Evolutionary conservation across 2,113 vertebrate genomes (phyloP), one percentile per base, ranked within the genome.

Genomic region (Triplophysa dalaica): DNA sequence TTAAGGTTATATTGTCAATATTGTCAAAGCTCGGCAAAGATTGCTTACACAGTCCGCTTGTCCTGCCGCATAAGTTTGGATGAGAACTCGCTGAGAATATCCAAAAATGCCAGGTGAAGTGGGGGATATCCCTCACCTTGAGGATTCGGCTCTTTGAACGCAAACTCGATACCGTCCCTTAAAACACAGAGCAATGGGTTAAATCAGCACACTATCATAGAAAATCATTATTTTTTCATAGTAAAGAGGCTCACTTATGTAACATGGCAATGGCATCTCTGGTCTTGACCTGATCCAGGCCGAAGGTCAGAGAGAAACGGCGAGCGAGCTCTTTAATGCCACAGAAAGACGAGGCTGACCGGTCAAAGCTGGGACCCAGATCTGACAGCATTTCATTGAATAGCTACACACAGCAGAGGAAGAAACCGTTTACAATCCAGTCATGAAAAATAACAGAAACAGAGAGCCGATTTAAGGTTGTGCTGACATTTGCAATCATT

Each of bases 331-430:
- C 98, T 91, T 99, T 99, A 90, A 99, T 98, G 73, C 96, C 96
- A n/a, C 96, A 99, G 91, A 99, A 99, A 1, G 95, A 82, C 0
- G 98, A 95, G 38, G 97, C 95, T 16, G 98, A 98, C 87, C 98
- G 95, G 86, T 99, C 97, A 86, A 99, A 98, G 86, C 96, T 96
- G 77, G 95, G 96, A 80, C 98, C 95, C 91, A 98, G 93, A 75
- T 99, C 97, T 70, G 98, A 98, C 88, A 98, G 94, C 96, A 99
- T 98, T 90, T 99, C 98, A 87, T 98, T 97, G 92, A 99, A 99
- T 70, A 99, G 94, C 97, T 99, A 54, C 4, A 54, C 5, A 65
- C 41, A 56, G 8, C 21, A 70, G 43, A 78, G 2, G 14, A 14
- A 21, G 29, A 45, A 66, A 33, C 6, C 6, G 13, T 22, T 48